Conservation (phyloP, 2,888 invertebrate genomes). For the Drosophila borealis region DNA sequence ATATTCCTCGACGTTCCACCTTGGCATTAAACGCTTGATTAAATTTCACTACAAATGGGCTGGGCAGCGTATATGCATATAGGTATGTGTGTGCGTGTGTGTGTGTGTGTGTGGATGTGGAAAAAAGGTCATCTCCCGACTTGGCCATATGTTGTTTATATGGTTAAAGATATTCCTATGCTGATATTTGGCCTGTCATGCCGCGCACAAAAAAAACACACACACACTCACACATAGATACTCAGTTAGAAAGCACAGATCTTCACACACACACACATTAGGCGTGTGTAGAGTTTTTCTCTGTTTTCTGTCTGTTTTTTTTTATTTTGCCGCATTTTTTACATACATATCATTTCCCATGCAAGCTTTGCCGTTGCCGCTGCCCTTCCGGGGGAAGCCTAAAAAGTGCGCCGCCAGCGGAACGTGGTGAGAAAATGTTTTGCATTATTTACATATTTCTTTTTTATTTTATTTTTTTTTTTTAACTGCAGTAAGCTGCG, state of each 20-base stretch:
- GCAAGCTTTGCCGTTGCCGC: conserved; percentile 13
- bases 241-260: conserved; percentile 66
- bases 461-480: conserved; percentile 1
- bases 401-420: conserved; percentile 72
- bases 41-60: conserved; percentile 81
- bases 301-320: conserved; percentile 6
- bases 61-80: conserved; percentile 52
- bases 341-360: conserved; percentile 79
- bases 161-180: conserved; percentile 23
- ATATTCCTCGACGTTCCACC: conserved; percentile 77
- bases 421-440: conserved; percentile 80
- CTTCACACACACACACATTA: conserved; percentile 16
- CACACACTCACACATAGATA: neutral
- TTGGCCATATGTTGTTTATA: conserved; percentile 46
- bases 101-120: conserved; percentile 27
- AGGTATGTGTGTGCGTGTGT: conserved; percentile 7
- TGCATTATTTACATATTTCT: conserved; percentile 74
- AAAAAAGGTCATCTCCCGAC: conserved; percentile 61
- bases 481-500: conserved; percentile 36
- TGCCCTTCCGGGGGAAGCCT: conserved; percentile 65
- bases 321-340: conserved; percentile 52
- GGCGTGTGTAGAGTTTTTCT: neutral
- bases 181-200: conserved; percentile 34
- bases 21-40: conserved; percentile 82
- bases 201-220: conserved; percentile 1